Evolutionary conservation across 92 coral and sea anemone species (phyloP), one percentile per base, ranked within the genome.

Genomic region (Hydrozoanthus gracilis): DNA sequence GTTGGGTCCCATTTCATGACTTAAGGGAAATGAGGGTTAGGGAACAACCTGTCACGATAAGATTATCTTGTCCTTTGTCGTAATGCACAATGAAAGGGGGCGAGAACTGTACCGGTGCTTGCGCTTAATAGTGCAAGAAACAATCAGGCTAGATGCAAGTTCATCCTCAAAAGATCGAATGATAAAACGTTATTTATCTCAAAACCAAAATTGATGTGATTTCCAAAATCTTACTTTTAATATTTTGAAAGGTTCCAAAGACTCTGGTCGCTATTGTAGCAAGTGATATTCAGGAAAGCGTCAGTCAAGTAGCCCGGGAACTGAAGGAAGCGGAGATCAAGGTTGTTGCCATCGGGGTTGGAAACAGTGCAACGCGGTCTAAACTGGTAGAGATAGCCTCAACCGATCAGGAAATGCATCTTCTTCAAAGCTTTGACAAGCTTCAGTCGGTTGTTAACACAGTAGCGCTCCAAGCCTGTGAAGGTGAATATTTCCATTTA

Each of bases 291-390:
- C 65, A 83, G 16, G 98, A 89, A 64, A 88, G 92, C 18, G 88
- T 95, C 12, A 67, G 87, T 56, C 78, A 88, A 8, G 89, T 89
- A 3, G 93, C 91, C 9, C 87, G 88, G 49, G 76, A 80, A 3
- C 88, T 96, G 76, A 92, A 90, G 82, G 88, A 83, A 35, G 75
- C 82, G 44, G 84, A 82, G 11, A 83, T 95, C 54, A 93, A 88
- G 66, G 92, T 96, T 10, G 86, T 95, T 48, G 97, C 82, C 46
- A 87, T 96, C 56, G 98, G 98, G 12, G 93, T 95, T 52, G 98
- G 97, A 52, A 83, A 86, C 7, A 66, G 76, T 73, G 89, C 87
- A 39, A 87, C 90, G 2, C 66, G 72, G 5, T 75, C 65, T 44
- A 86, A 92, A 73, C 66, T 94, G 82, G 51, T 75, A 72, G 78